These are phyloP conservation scores for Chymomyza fuscimana DNA, from an alignment of 2,888 invertebrate genomes.

Conservation along the genomic window DNA sequence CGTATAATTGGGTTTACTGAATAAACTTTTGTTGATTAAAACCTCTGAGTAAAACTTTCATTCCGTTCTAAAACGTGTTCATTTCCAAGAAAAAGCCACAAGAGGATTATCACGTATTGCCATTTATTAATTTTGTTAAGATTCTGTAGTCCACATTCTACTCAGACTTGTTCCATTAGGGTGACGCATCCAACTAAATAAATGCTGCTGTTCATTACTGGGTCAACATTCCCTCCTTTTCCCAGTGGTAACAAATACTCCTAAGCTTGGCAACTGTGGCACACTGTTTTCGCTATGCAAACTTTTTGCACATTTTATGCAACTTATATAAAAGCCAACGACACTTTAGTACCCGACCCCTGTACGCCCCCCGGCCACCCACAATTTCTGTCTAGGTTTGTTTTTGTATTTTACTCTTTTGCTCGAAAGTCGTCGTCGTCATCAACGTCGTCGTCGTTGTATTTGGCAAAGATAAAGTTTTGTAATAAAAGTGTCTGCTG, in stretches of 20 bases:
- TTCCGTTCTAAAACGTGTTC: too few relatives aligned
- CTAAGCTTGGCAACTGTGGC: background rate
- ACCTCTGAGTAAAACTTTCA: too few relatives aligned
- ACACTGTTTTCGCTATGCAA: background rate
- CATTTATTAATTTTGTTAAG: too few relatives aligned
- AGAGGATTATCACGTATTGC: too few relatives aligned
- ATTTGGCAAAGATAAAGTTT: slow-evolving; percentile 75
- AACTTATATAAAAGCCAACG: slow-evolving; percentile 67
- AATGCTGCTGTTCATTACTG: background rate
- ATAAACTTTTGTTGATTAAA: too few relatives aligned
- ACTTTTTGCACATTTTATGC: slow-evolving; percentile 64
- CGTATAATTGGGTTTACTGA: too few relatives aligned
- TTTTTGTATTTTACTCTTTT: slow-evolving; percentile 52
- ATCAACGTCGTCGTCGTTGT: slow-evolving; percentile 50
- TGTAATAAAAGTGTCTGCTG: slow-evolving; percentile 74
- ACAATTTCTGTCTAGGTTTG: slow-evolving; percentile 11
- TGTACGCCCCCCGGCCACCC: slow-evolving; percentile 11
- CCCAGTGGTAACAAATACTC: slow-evolving; percentile 1
- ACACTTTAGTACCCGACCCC: slow-evolving; percentile 48
- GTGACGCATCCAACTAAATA: too few relatives aligned
- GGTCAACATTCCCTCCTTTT: slow-evolving; percentile 18
- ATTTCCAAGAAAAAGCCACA: too few relatives aligned
- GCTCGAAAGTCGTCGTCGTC: slow-evolving; percentile 18
- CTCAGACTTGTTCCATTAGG: too few relatives aligned
- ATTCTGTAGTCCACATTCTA: too few relatives aligned